A percentile compares a stretch with the other conserved stretches of the same genome.
Conservation (phyloP, 2,888 invertebrate species). For the Eustalomyia histrio region DNA sequence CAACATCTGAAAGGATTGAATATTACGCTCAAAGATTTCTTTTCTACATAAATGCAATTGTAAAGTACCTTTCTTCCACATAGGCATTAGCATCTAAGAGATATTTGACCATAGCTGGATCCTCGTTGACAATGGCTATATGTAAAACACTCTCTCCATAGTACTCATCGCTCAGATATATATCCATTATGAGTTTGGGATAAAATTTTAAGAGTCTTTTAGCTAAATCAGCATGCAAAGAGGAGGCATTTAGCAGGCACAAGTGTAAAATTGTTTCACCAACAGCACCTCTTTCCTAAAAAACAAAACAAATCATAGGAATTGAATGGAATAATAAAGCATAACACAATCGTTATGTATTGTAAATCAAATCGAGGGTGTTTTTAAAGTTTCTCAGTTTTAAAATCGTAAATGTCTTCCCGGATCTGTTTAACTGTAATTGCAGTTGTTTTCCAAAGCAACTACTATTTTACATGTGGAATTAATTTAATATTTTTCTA, state of each 20-base stretch:
- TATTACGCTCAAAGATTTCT: neutral
- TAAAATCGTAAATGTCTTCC: too few species aligned
- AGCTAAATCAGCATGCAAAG: conserved; percentile 94
- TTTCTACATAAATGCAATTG: neutral
- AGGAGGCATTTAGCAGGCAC: conserved; percentile 94
- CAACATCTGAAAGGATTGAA: conserved; percentile 83
- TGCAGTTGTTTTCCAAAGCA: too few species aligned
- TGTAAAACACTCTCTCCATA: conserved; percentile 98
- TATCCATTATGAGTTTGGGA: conserved; percentile 97
- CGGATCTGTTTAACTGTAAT: too few species aligned
- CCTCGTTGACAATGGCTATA: conserved; percentile 99
- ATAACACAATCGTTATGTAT: too few species aligned
- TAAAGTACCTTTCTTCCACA: conserved; percentile 85
- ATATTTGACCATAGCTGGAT: conserved; percentile 98
- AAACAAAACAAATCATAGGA: neutral
- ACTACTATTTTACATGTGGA: too few species aligned
- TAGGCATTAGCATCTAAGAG: conserved; percentile 94
- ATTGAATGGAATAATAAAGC: too few species aligned
- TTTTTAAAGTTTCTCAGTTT: too few species aligned
- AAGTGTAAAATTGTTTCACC: conserved; percentile 97
- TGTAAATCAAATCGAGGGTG: too few species aligned
- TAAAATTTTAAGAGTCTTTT: conserved; percentile 94
- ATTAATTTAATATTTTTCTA: too few species aligned
- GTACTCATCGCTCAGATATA: conserved; percentile 97
- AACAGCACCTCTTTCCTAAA: conserved; percentile 92